Percentiles rank a stretch among this genome's conserved stretches.
Conservation (phyloP, 2,113 vertebrate genomes). For the Coregonus clupeaformis region DNA sequence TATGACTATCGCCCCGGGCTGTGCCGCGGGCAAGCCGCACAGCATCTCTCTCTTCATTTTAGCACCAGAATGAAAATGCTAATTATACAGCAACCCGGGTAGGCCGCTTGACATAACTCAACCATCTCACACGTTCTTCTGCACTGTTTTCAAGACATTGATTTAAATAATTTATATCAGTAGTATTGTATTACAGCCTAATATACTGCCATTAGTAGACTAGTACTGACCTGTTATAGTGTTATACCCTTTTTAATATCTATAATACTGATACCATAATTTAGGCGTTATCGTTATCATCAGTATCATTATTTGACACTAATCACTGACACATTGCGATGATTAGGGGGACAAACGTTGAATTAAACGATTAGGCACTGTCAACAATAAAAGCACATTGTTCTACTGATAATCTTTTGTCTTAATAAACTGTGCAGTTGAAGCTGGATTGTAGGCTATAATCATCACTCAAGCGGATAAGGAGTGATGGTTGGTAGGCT, state of each 20-base stretch:
- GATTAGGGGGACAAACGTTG: neutral
- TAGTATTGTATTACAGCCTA: too few relatives aligned
- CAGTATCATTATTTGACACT: neutral
- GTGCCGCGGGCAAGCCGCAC: conserved; percentile 77
- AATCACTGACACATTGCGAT: neutral
- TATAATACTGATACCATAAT: neutral
- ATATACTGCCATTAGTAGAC: too few relatives aligned
- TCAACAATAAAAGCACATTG: neutral
- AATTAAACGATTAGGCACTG: neutral
- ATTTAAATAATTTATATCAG: conserved; percentile 7
- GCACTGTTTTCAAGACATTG: conserved; percentile 27
- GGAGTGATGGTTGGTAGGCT: too few relatives aligned
- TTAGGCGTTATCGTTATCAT: neutral
- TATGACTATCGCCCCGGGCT: conserved; percentile 79
- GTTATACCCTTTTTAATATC: neutral
- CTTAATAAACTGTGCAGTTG: neutral
- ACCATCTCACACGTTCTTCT: conserved; percentile 44
- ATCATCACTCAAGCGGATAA: neutral
- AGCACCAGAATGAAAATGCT: conserved; percentile 83
- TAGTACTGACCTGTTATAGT: too few relatives aligned
- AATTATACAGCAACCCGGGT: conserved; percentile 66
- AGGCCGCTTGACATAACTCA: conserved; percentile 42
- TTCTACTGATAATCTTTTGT: neutral
- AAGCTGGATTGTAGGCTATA: neutral
- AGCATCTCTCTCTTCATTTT: conserved; percentile 76